phyloP scores from a whole-genome alignment of 1,140 invertebrate genomes.

The Brachionus manjavacas region DNA sequence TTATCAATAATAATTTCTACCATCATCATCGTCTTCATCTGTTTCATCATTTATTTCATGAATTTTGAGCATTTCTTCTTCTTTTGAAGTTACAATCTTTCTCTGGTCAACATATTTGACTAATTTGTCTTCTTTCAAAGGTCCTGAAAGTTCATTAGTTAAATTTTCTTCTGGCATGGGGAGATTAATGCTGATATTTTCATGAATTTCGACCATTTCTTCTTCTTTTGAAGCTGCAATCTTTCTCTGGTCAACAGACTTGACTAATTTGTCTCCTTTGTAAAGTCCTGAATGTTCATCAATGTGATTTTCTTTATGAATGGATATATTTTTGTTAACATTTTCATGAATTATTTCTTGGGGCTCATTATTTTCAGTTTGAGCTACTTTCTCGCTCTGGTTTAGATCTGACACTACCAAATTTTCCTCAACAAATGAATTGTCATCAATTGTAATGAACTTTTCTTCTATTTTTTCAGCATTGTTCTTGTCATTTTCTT shows the following conservation, averaged over 20 bases:
- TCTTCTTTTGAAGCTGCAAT: neutral
- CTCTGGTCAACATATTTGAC: neutral
- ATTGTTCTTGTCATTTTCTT: neutral
- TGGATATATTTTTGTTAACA: too few species aligned
- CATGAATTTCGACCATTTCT: neutral
- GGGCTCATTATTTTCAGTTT: constrained; percentile 49
- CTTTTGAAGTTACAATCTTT: neutral
- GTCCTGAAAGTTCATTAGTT: too few species aligned
- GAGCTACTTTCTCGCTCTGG: too few species aligned
- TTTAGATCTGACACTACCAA: neutral
- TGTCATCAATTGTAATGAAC: neutral
- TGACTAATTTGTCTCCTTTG: neutral
- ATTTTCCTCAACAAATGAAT: neutral
- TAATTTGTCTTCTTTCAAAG: neutral
- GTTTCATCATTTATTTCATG: constrained; percentile 32
- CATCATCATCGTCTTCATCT: constrained; percentile 60
- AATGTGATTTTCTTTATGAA: too few species aligned
- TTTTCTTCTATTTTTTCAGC: neutral
- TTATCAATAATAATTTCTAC: neutral
- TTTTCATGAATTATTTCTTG: neutral
- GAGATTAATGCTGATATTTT: neutral
- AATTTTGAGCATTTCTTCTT: neutral
- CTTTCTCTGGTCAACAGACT: neutral
- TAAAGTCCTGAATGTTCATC: too few species aligned
- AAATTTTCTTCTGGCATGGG: too few species aligned